These are phyloP conservation scores for Clinocottus analis DNA, from an alignment of 2,113 vertebrate species.

Conservation along the genomic window DNA sequence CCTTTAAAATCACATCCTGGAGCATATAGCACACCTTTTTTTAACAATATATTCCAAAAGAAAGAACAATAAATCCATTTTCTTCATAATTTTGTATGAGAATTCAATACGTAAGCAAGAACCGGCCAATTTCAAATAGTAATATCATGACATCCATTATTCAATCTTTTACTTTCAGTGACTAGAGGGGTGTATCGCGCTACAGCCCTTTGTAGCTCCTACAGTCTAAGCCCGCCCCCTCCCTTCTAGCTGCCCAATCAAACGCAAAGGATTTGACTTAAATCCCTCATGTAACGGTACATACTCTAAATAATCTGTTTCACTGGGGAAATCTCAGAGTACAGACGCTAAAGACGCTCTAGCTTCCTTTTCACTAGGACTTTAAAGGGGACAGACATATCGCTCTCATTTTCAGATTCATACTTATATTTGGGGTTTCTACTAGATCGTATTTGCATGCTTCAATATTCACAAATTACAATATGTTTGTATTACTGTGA, in stretches of 20 bases:
- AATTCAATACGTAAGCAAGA: too few relatives aligned
- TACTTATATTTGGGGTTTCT: neutral
- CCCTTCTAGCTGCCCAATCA: neutral
- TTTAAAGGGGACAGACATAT: neutral
- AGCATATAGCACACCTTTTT: too few relatives aligned
- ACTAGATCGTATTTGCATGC: neutral
- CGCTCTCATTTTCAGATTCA: neutral
- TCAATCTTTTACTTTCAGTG: neutral
- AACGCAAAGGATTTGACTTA: neutral
- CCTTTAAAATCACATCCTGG: too few relatives aligned
- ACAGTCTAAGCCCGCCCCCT: neutral
- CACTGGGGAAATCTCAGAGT: too few relatives aligned
- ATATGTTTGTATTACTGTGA: neutral
- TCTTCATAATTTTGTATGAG: too few relatives aligned
- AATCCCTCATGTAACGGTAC: neutral
- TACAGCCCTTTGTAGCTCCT: neutral
- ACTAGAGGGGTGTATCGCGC: neutral
- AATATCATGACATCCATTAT: neutral
- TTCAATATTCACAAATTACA: neutral
- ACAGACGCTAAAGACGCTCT: too few relatives aligned
- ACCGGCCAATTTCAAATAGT: too few relatives aligned
- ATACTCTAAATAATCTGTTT: too few relatives aligned
- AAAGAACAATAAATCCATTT: too few relatives aligned
- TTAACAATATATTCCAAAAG: too few relatives aligned
- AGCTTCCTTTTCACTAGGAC: too few relatives aligned